These are phyloP conservation scores for Pseudococcus viburni DNA, from an alignment of 2,888 invertebrate genomes.

Conservation along the genomic window DNA sequence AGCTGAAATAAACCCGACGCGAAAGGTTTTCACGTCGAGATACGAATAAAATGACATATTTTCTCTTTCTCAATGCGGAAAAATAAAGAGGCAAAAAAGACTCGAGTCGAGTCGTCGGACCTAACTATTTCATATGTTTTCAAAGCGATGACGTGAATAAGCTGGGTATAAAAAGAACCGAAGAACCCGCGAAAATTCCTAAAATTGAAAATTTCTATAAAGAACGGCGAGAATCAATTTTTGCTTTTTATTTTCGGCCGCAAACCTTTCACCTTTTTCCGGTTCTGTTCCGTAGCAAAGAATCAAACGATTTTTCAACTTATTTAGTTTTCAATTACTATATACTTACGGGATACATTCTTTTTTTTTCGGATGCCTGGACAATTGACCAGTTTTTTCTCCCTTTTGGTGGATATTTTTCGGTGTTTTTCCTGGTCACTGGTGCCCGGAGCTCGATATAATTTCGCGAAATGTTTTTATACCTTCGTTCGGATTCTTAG, in stretches of 20 bases:
- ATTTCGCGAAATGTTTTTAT: constrained; percentile 6
- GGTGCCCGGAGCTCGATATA: not conserved
- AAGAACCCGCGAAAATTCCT: not conserved
- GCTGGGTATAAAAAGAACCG: not conserved
- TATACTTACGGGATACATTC: no score
- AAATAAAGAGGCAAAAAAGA: not conserved
- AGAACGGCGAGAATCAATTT: not conserved
- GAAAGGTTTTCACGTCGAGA: not conserved
- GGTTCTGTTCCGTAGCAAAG: not conserved
- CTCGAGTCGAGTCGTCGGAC: not conserved
- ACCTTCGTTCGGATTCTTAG: not conserved
- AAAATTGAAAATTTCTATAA: not conserved
- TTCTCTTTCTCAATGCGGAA: not conserved
- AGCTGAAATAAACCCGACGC: not conserved
- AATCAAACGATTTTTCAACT: constrained; percentile 47
- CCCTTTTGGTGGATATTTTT: not conserved
- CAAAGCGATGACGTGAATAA: not conserved
- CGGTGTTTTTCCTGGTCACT: not conserved
- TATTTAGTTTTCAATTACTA: constrained; percentile 34
- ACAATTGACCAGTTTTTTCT: not conserved
- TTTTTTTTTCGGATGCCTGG: no score
- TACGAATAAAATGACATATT: constrained; percentile 14
- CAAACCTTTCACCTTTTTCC: not conserved
- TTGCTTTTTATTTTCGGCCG: not conserved
- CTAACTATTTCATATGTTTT: constrained; percentile 18